Base-by-base conservation (phyloP, 2,113 vertebrate genomes). In the Mixornis gularis region DNA sequence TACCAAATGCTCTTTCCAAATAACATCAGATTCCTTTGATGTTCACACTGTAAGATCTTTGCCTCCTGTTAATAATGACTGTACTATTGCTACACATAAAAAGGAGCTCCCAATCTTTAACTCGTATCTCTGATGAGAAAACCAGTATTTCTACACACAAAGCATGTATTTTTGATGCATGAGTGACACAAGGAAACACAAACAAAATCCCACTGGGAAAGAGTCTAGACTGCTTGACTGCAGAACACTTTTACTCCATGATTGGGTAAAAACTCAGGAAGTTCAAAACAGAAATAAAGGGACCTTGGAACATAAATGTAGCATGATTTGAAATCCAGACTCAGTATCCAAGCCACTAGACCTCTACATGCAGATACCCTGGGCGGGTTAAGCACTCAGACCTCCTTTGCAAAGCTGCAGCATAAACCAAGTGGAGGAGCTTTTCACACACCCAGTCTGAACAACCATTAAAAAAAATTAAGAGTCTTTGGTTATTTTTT, bases 1-100 rank as follows among this genome's bases (percentile, higher is more conserved):
- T 36, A 90, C 40, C 83, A 82, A 94, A 87, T 46, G 53, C 27
- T 84, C 56, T 68, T 93, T 81, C 82, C 77, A 95, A 96, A 92
- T 76, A 94, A 93, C 0, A 1, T 71, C 87, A 59, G 70, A 36
- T 52, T 79, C 51, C 87, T 95, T 86, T 93, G 62, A 89, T 88
- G 56, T 64, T 79, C 64, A 43, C 17, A 16, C 1, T 90, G 17
- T 76, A 80, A 91, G 72, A 65, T 82, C 60, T 88, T 63, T 79
- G 38, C 46, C 86, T 90, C 52, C 56, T 83, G 24, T 89, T 68
- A 60, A 70, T 79, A 71, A 82, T 11, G 66, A 76, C 73, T 65
- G 27, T 11, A 64, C 1, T 5, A 80, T 12, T 73, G 40, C 55
- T 82, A 56, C 52, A 79, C 79, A 90, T 82, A 86, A 85, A 85